Evolutionary conservation across 2,888 invertebrate genomes (phyloP), one percentile per base, ranked within the genome.

Genomic region (Hirtodrosophila histrioides): DNA sequence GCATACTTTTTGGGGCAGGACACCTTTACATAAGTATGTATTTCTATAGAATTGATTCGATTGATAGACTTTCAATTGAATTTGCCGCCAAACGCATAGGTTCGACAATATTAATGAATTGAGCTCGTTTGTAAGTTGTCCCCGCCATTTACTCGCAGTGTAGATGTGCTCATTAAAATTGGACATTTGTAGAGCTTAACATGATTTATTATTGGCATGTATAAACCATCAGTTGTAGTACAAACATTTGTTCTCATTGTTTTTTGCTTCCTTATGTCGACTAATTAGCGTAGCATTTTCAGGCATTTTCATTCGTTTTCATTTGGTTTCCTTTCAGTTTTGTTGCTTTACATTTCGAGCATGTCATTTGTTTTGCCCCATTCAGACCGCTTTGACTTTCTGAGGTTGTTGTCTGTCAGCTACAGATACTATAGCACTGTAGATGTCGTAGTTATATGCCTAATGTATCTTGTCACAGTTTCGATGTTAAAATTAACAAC

Each of bases 401-500:
- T 44, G 43, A 35, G 45, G 43, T 57, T 29, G 23, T 39, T 54
- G 23, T 51, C 23, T 57, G 63, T 71, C 63, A 65, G 49, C 23
- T 51, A 61, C 68, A 67, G 69, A 56, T 54, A 58, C 49, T 4
- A 37, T 44, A 29, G 23, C 60, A 60, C 49, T 37, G 17, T 17
- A 1, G 1, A 17, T 1, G 17, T 75, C 27, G 54, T 43, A 64
- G 51, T 49, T 49, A 58, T 62, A 48, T 51, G 53, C 62, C 53
- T 84, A 75, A 80, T 84, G 81, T 84, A 61, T 75, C 69, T 54
- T 84, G 81, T 84, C 87, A 81, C 78, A 66, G 57, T 67, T 85
- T 87, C 82, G 73, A 87, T 78, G 61, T 81, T 82, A 78, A 87
- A 87, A 83, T 82, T 85, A 81, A 73, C 75, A 69, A 69, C 57